These are phyloP conservation scores for Trichogramma pretiosum DNA, from an alignment of 1,140 invertebrate species.

Conservation along the genomic window DNA sequence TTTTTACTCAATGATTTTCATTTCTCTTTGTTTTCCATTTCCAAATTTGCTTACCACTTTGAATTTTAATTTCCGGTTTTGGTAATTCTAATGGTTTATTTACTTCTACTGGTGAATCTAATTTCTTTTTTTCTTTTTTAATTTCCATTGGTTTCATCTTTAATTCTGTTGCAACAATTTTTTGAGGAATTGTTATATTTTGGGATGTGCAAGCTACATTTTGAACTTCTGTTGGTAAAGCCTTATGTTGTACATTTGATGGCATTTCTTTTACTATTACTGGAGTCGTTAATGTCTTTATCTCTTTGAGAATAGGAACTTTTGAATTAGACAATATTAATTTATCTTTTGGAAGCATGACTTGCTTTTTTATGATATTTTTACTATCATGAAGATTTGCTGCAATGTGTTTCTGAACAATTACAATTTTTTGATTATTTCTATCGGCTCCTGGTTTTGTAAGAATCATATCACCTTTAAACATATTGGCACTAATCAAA, in stretches of 20 bases:
- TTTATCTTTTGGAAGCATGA: slow-evolving; percentile 32
- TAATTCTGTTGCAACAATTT: slow-evolving; percentile 6
- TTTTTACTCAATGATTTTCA: background rate
- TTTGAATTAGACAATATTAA: slow-evolving; percentile 25
- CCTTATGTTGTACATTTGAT: slow-evolving; percentile 11
- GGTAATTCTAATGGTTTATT: too few species aligned
- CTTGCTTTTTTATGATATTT: slow-evolving; percentile 27
- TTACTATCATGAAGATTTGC: slow-evolving; percentile 36
- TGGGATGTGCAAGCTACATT: too few species aligned
- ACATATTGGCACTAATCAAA: slow-evolving; percentile 41
- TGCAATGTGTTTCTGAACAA: slow-evolving; percentile 37
- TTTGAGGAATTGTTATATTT: too few species aligned
- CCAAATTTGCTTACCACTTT: slow-evolving; percentile 25
- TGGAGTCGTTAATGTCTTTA: slow-evolving; percentile 26
- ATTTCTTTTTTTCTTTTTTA: slow-evolving; percentile 38
- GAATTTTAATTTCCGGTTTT: slow-evolving; percentile 24
- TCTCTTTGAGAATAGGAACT: slow-evolving; percentile 26
- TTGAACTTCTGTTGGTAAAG: slow-evolving; percentile 11
- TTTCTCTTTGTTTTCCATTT: background rate
- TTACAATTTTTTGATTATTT: slow-evolving; percentile 34
- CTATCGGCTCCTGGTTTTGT: slow-evolving; percentile 37
- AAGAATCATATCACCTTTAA: slow-evolving; percentile 41
- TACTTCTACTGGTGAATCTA: slow-evolving; percentile 23
- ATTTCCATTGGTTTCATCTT: slow-evolving; percentile 32
- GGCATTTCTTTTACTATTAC: slow-evolving; percentile 6